These are phyloP conservation scores for Syngnathus typhle DNA, from an alignment of 2,113 vertebrate species.

Conservation along the genomic window DNA sequence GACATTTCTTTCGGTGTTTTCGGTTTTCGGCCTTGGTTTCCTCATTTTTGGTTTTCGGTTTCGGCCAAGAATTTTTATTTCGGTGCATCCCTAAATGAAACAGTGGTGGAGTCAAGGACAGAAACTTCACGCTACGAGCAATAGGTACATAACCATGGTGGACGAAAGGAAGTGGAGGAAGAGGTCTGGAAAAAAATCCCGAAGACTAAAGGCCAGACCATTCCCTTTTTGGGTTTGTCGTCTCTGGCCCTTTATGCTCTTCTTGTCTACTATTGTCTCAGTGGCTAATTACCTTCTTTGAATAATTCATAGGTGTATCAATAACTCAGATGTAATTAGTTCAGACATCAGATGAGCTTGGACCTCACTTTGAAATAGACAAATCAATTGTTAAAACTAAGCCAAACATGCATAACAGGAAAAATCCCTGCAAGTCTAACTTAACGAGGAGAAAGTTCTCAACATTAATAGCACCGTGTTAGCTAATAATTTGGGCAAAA, in stretches of 20 bases:
- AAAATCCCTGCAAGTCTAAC: neutral
- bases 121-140: constrained; percentile 34
- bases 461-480: neutral
- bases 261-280: constrained; percentile 58
- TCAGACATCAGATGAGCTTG: constrained; percentile 43
- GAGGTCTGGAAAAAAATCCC: constrained; percentile 40
- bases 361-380: constrained; percentile 30
- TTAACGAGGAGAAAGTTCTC: neutral
- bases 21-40: too few relatives aligned
- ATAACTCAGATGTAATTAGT: constrained; percentile 71
- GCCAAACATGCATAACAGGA: constrained; percentile 9
- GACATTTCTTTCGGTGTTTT: too few relatives aligned
- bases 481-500: neutral
- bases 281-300: constrained; percentile 58
- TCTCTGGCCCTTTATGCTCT: constrained; percentile 21
- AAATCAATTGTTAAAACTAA: constrained; percentile 12
- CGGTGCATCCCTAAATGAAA: too few relatives aligned
- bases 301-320: constrained; percentile 65
- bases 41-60: too few relatives aligned
- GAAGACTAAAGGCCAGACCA: constrained; percentile 44
- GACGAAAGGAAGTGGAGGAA: constrained; percentile 29
- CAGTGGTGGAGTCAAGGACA: constrained; percentile 48
- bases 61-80: too few relatives aligned
- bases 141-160: constrained; percentile 37
- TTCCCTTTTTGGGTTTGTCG: constrained; percentile 15